phyloP scores from a whole-genome alignment of 2,113 vertebrate genomes.

The Theropithecus gelada region DNA sequence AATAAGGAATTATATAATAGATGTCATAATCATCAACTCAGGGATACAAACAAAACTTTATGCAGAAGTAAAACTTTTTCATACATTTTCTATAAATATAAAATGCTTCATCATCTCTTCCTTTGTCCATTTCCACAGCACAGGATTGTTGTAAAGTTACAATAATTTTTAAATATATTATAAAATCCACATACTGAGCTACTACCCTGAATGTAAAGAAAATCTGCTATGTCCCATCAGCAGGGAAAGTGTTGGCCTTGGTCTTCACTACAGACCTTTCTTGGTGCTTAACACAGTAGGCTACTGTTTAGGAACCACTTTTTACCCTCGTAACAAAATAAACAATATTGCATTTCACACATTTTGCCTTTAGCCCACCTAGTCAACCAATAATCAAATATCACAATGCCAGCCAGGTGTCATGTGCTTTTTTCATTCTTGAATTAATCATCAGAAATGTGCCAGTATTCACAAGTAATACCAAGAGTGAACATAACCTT shows the following conservation, averaged over 20 bases:
- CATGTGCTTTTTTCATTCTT: constrained; percentile 15
- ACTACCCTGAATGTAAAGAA: constrained; percentile 39
- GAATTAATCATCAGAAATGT: constrained; percentile 37
- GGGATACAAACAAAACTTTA: neutral
- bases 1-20: constrained; percentile 20
- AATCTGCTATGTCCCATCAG: constrained; percentile 10
- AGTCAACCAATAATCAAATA: constrained; percentile 37
- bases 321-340: constrained; percentile 1
- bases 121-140: constrained; percentile 6
- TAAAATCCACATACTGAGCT: neutral
- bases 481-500: neutral
- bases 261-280: constrained; percentile 35
- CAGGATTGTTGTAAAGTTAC: neutral
- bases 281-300: constrained; percentile 20
- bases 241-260: constrained; percentile 33
- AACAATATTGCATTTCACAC: constrained; percentile 28
- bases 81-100: constrained; percentile 1
- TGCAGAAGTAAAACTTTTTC: constrained; percentile 25
- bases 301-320: neutral
- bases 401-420: neutral
- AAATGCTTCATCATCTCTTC: constrained; percentile 35
- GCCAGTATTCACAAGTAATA: neutral
- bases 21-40: constrained; percentile 28
- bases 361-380: constrained; percentile 49
- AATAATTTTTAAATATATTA: no score